Evolutionary conservation across 2,888 invertebrate species (phyloP).

Genomic region (Phortica okadai): DNA sequence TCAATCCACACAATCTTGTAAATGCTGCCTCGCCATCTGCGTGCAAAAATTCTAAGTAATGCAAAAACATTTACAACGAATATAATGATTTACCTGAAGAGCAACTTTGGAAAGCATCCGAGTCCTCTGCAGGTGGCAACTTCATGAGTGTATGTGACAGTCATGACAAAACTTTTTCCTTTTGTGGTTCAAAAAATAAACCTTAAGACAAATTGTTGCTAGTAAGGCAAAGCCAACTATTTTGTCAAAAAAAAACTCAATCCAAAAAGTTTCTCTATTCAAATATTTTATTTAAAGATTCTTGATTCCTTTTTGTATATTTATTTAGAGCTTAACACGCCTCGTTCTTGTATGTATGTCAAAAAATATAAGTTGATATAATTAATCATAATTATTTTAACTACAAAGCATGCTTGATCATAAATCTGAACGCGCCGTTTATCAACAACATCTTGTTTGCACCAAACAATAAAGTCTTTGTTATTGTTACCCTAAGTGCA

Average conservation of each 20-base stretch:
- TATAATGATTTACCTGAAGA: slow-evolving; percentile 50
- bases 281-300: background rate
- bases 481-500: slow-evolving; percentile 14
- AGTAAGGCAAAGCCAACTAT: background rate
- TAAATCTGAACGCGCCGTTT: background rate
- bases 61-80: too few species aligned
- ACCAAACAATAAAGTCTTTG: slow-evolving; percentile 19
- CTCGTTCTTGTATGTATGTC: background rate
- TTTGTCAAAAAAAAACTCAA: background rate
- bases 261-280: background rate
- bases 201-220: background rate
- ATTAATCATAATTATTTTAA: background rate
- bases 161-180: slow-evolving; percentile 46
- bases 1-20: slow-evolving; percentile 96
- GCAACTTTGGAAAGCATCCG: slow-evolving; percentile 56
- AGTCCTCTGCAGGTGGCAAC: slow-evolving; percentile 54
- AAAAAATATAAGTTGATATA: background rate
- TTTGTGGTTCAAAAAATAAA: background rate
- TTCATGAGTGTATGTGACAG: slow-evolving; percentile 59
- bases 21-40: slow-evolving; percentile 94
- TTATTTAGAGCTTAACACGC: too few species aligned
- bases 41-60: slow-evolving; percentile 52
- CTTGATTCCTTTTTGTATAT: too few species aligned
- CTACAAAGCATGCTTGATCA: background rate
- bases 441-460: background rate